Evolutionary conservation across 2,888 invertebrate species (phyloP).

Genomic region (Galeopsomyia nigrocyanea): DNA sequence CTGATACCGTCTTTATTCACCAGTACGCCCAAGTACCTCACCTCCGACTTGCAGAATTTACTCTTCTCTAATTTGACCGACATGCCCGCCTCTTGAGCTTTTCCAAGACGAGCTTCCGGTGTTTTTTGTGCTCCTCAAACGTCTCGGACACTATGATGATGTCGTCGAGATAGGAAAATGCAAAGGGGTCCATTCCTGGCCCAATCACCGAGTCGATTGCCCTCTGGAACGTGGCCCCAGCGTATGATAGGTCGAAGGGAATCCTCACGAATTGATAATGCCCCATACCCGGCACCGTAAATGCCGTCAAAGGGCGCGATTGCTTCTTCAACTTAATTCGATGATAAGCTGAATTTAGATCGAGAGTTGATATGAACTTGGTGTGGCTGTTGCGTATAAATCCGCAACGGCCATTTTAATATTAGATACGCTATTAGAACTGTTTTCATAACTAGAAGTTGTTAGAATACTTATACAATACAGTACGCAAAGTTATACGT

Average conservation of each 20-base stretch:
- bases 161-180: constrained; percentile 47
- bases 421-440: too few species aligned
- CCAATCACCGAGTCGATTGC: constrained; percentile 49
- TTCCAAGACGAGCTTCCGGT: constrained; percentile 19
- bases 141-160: constrained; percentile 42
- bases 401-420: too few species aligned
- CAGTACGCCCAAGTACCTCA: constrained; percentile 55
- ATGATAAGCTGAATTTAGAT: constrained; percentile 26
- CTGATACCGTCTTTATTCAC: constrained; percentile 8
- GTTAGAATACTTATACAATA: too few species aligned
- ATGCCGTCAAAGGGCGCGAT: constrained; percentile 45
- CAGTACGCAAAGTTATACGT: too few species aligned
- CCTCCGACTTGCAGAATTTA: constrained; percentile 45
- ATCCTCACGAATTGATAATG: constrained; percentile 46
- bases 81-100: not conserved
- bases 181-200: constrained; percentile 38
- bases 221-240: constrained; percentile 49
- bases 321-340: constrained; percentile 39
- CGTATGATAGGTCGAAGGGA: constrained; percentile 39
- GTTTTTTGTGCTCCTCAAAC: constrained; percentile 44
- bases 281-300: constrained; percentile 47
- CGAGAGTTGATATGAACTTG: not conserved
- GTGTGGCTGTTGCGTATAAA: too few species aligned
- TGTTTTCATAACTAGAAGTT: too few species aligned
- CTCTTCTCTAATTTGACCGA: constrained; percentile 45